phyloP scores from a whole-genome alignment of 2,113 vertebrate genomes.

The Percopsis transmontana region DNA sequence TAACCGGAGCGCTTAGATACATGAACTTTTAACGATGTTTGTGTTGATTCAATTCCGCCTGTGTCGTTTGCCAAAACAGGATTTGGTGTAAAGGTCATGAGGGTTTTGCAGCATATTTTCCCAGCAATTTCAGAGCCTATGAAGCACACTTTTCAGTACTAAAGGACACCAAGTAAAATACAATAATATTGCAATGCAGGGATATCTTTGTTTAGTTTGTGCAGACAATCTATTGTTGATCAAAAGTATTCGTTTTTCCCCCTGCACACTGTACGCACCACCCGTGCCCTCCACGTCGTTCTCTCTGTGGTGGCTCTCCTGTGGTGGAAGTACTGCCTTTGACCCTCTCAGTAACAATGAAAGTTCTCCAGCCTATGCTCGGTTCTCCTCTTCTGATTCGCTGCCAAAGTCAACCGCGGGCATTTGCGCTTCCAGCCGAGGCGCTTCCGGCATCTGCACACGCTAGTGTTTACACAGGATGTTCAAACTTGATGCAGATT shows the following conservation, averaged over 20 bases:
- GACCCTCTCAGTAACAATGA: conserved; percentile 59
- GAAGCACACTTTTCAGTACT: background rate
- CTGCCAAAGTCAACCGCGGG: conserved; percentile 73
- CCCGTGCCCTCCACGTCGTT: background rate
- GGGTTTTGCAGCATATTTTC: conserved; percentile 43
- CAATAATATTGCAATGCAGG: conserved; percentile 4
- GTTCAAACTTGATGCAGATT: conserved; percentile 76
- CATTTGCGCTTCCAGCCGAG: conserved; percentile 67
- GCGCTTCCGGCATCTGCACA: conserved; percentile 73
- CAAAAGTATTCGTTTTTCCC: background rate
- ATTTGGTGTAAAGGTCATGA: conserved; percentile 48
- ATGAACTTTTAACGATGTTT: conserved; percentile 71
- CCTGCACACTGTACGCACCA: too few species aligned
- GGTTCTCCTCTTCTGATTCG: conserved; percentile 57
- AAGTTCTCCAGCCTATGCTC: conserved; percentile 46
- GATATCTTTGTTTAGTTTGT: background rate
- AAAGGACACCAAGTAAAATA: conserved; percentile 5
- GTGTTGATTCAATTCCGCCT: conserved; percentile 64
- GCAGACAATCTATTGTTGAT: background rate
- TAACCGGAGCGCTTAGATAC: conserved; percentile 49
- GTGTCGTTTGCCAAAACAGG: conserved; percentile 57
- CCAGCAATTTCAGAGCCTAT: conserved; percentile 23
- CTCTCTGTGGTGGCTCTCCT: conserved; percentile 19
- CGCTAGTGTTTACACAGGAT: conserved; percentile 76
- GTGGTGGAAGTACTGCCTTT: conserved; percentile 28